Conservation (phyloP, 2,797 vertebrate species). For the Propithecus perrieri region DNA sequence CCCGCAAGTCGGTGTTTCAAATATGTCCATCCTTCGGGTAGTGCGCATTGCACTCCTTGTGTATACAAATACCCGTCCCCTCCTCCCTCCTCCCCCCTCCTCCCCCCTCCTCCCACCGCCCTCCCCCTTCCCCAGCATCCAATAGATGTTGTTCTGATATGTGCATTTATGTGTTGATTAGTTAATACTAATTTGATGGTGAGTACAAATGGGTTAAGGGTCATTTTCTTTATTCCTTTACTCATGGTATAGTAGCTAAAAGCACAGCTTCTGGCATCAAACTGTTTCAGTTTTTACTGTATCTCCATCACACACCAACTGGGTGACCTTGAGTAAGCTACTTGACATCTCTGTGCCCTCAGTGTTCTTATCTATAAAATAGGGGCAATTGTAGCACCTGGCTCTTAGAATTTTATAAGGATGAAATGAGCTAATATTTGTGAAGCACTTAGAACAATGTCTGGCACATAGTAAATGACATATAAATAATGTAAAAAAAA, state of each 20-base stretch:
- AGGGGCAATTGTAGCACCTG: not conserved
- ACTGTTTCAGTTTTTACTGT: not conserved
- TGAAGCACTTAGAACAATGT: not conserved
- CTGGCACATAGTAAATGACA: not conserved
- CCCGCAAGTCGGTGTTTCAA: no score
- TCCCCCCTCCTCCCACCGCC: no score
- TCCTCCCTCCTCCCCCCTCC: no score
- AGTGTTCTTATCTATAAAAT: not conserved
- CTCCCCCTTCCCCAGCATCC: no score
- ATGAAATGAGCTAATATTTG: not conserved
- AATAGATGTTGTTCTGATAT: no score
- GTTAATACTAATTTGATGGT: no score
- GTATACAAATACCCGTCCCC: no score
- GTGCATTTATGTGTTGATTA: no score
- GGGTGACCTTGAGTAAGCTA: not conserved
- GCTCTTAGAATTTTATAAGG: not conserved
- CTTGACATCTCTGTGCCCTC: not conserved
- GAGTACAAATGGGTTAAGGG: no score
- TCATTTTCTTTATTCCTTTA: not conserved
- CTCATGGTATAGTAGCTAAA: not conserved
- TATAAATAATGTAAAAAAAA: not conserved
- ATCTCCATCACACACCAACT: not conserved
- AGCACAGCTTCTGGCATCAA: not conserved
- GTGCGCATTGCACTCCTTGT: no score
- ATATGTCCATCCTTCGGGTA: no score